These are phyloP conservation scores for Alviniconcha strummeri DNA, from an alignment of 2,888 invertebrate genomes.

Conservation along the genomic window DNA sequence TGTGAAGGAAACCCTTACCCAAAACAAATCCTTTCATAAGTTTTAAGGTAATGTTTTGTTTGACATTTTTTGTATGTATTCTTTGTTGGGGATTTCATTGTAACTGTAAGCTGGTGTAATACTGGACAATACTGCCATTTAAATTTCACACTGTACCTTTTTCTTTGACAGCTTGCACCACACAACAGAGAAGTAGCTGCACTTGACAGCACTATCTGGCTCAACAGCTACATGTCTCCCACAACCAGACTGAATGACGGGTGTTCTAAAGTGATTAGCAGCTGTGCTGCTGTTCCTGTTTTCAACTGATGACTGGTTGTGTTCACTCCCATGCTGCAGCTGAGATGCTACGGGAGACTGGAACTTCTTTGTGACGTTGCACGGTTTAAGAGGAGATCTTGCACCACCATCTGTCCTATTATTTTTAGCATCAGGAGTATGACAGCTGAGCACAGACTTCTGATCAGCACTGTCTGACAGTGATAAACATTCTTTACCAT, in stretches of 20 bases:
- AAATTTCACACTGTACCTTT: neutral
- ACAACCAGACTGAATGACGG: neutral
- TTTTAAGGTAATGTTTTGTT: too few species aligned
- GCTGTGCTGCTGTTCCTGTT: neutral
- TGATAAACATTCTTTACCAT: neutral
- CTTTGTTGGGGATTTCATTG: too few species aligned
- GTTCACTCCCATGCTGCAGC: neutral
- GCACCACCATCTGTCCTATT: neutral
- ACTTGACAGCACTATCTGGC: conserved; percentile 10
- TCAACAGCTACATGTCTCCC: neutral
- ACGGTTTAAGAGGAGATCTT: conserved; percentile 12
- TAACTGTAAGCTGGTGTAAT: too few species aligned
- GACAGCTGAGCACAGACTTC: too few species aligned
- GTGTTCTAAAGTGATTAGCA: neutral
- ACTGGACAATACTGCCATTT: too few species aligned
- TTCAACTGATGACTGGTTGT: neutral
- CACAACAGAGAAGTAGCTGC: conserved; percentile 31
- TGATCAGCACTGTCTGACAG: too few species aligned
- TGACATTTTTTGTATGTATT: too few species aligned
- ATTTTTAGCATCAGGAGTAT: too few species aligned
- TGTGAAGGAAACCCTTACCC: too few species aligned
- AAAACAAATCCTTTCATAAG: too few species aligned
- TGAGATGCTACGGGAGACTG: neutral
- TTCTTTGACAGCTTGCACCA: conserved; percentile 33
- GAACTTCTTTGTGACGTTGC: neutral